These are phyloP conservation scores for Drosophila quasianomalipes DNA, from an alignment of 2,888 invertebrate genomes.

Conservation along the genomic window DNA sequence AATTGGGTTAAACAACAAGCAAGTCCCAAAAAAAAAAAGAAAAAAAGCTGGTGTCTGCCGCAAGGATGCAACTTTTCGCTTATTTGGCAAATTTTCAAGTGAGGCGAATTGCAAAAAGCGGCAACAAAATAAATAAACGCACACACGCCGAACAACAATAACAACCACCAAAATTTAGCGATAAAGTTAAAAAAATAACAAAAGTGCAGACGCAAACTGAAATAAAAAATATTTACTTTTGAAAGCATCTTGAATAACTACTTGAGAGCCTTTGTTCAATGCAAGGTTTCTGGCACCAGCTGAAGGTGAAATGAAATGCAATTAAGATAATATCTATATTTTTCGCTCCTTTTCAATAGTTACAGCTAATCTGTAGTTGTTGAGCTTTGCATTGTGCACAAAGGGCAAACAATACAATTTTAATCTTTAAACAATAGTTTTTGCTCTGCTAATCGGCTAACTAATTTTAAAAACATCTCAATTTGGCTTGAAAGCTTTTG, in stretches of 20 bases:
- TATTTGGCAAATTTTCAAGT: constrained; percentile 79
- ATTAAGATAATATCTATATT: neutral
- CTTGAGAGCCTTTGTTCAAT: neutral
- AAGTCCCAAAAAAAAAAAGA: neutral
- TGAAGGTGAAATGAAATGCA: constrained; percentile 1
- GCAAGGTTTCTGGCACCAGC: neutral
- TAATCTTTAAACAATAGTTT: neutral
- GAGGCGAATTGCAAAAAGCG: constrained; percentile 62
- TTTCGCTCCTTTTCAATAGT: neutral
- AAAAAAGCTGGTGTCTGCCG: constrained; percentile 19
- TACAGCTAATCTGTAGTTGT: neutral
- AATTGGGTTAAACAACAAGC: constrained; percentile 69
- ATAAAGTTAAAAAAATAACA: neutral
- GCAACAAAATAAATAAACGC: constrained; percentile 65
- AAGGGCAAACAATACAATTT: neutral
- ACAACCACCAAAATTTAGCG: neutral
- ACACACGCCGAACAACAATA: constrained; percentile 25
- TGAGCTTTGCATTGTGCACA: neutral
- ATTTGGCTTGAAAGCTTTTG: constrained; percentile 1
- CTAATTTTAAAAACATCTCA: neutral
- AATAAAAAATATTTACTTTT: constrained; percentile 18
- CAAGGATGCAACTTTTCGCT: constrained; percentile 69
- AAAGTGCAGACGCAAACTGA: constrained; percentile 3
- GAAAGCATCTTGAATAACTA: constrained; percentile 6
- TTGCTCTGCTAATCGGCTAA: neutral